Percentiles rank a stretch among this genome's conserved stretches.
These are phyloP conservation scores for Liodrosophila aerea DNA, from an alignment of 2,888 invertebrate species.

Conservation along the genomic window DNA sequence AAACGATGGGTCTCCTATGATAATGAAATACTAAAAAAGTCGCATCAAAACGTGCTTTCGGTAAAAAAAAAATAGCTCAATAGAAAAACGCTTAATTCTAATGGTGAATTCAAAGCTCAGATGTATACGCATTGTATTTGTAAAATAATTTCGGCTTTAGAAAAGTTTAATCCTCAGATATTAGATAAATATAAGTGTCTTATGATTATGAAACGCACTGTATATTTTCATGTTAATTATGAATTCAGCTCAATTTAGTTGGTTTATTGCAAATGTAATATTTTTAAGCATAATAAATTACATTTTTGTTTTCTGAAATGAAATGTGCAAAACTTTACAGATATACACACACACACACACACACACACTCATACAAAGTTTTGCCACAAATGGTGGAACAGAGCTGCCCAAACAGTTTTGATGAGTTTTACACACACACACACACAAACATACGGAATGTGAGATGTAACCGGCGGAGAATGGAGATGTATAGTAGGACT, in stretches of 20 bases:
- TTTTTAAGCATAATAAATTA: conserved; percentile 63
- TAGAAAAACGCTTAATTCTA: too few species aligned
- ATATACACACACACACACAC: conserved; percentile 15
- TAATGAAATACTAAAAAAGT: too few species aligned
- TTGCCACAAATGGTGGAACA: conserved; percentile 31
- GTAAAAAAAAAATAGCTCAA: too few species aligned
- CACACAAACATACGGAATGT: conserved; percentile 24
- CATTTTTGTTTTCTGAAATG: conserved; percentile 60
- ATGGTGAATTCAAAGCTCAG: too few species aligned
- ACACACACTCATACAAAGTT: conserved; percentile 5
- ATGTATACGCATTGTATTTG: too few species aligned
- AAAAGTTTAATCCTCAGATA: too few species aligned
- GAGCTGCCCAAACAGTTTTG: conserved; percentile 13
- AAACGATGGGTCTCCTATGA: too few species aligned
- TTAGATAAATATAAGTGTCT: too few species aligned
- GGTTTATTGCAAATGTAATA: conserved; percentile 28
- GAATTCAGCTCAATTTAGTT: conserved; percentile 12
- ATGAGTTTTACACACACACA: too few species aligned
- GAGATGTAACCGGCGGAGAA: conserved; percentile 21
- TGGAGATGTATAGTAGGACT: conserved; percentile 3
- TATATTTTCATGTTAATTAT: not conserved
- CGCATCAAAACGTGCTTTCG: too few species aligned
- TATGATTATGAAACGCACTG: too few species aligned
- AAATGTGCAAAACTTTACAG: conserved; percentile 60
- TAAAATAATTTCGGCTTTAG: too few species aligned